Evolutionary conservation across 1,140 invertebrate species (phyloP).

Genomic region (Gonioctena quinquepunctata): DNA sequence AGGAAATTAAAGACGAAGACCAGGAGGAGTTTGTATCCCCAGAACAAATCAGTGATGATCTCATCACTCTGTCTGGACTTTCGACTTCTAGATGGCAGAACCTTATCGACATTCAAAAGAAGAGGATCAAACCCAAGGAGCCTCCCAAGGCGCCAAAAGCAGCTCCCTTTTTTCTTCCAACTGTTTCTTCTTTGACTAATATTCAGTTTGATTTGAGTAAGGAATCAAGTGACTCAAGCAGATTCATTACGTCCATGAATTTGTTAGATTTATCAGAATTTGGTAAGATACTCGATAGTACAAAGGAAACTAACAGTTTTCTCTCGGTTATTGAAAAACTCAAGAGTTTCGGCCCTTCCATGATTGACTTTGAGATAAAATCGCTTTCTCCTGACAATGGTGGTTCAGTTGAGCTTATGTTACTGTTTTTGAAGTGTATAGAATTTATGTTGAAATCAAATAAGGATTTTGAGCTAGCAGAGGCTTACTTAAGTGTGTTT

Average conservation of each 20-base stretch:
- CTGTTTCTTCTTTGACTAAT: constrained; percentile 76
- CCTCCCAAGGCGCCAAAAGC: constrained; percentile 78
- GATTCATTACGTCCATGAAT: constrained; percentile 60
- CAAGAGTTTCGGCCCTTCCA: constrained; percentile 81
- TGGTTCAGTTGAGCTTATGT: constrained; percentile 70
- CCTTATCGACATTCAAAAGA: constrained; percentile 86
- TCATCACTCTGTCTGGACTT: constrained; percentile 86
- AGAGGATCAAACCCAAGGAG: constrained; percentile 89
- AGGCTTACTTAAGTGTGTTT: constrained; percentile 91
- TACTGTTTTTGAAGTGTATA: constrained; percentile 81
- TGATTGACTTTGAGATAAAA: constrained; percentile 88
- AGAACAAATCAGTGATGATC: constrained; percentile 77
- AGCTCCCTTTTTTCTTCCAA: constrained; percentile 95
- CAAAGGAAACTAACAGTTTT: constrained; percentile 59
- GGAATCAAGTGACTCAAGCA: constrained; percentile 55
- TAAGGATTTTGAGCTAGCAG: constrained; percentile 87
- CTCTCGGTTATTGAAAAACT: constrained; percentile 69
- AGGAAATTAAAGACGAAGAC: constrained; percentile 54
- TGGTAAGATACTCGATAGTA: constrained; percentile 63
- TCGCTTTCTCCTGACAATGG: constrained; percentile 74
- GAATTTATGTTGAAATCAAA: constrained; percentile 73
- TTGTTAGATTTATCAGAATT: constrained; percentile 70
- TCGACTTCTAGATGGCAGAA: constrained; percentile 92
- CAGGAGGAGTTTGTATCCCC: constrained; percentile 74
- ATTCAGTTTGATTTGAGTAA: constrained; percentile 77